Percentiles rank a stretch among this genome's conserved stretches.
These are phyloP conservation scores for Bombycilla garrulus DNA, from an alignment of 2,113 vertebrate genomes.

Conservation along the genomic window DNA sequence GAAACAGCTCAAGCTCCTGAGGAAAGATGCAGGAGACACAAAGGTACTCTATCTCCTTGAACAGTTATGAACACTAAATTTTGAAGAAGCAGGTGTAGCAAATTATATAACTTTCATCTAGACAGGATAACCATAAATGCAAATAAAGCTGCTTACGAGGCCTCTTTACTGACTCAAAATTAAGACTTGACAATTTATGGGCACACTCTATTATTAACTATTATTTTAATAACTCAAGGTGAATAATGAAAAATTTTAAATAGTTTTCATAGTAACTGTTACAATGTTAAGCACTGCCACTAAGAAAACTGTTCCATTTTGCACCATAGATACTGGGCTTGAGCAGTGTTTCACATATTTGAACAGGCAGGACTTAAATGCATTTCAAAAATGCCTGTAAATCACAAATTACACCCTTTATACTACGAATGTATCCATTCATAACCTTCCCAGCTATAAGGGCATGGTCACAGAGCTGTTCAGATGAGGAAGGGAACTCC, in stretches of 20 bases:
- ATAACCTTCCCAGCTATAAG: background rate
- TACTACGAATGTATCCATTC: background rate
- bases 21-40: background rate
- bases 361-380: background rate
- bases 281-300: background rate
- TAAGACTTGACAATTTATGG: background rate
- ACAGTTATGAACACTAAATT: fast-evolving
- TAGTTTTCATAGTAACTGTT: background rate
- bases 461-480: background rate
- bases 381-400: background rate
- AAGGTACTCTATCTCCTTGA: background rate
- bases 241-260: background rate
- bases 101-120: background rate
- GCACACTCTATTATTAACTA: background rate
- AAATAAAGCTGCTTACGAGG: background rate
- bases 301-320: background rate
- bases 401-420: background rate
- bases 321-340: background rate
- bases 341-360: background rate
- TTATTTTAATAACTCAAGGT: background rate
- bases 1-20: background rate
- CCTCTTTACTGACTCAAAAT: background rate
- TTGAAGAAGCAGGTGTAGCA: background rate
- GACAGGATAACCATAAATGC: background rate
- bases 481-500: background rate